Conservation (phyloP, 2,888 invertebrate species). For the Nycteola revayana region DNA sequence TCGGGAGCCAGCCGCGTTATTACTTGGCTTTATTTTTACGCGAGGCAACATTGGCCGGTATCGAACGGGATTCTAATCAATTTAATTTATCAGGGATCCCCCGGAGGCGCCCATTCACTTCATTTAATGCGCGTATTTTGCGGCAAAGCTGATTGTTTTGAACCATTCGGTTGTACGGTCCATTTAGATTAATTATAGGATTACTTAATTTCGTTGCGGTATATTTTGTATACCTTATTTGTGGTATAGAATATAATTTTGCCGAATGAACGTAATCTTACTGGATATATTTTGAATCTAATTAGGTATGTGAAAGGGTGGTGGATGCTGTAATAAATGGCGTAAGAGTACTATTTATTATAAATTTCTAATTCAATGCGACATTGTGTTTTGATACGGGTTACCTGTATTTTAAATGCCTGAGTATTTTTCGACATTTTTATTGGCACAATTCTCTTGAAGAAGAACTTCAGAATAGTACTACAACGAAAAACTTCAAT, state of each 20-base stretch:
- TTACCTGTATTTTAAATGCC: too few relatives aligned
- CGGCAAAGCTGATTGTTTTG: slow-evolving; percentile 81
- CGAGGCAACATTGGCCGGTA: slow-evolving; percentile 67
- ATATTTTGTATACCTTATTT: slow-evolving; percentile 57
- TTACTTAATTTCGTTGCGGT: slow-evolving; percentile 77
- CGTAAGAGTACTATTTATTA: too few relatives aligned
- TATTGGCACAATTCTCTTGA: too few relatives aligned
- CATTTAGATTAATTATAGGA: slow-evolving; percentile 83
- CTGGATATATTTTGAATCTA: slow-evolving; percentile 25
- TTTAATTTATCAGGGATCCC: slow-evolving; percentile 82
- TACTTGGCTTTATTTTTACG: slow-evolving; percentile 74
- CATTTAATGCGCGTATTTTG: slow-evolving; percentile 83
- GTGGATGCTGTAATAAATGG: slow-evolving; percentile 11
- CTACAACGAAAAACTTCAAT: too few relatives aligned
- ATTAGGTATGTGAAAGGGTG: slow-evolving; percentile 22
- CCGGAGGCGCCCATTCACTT: slow-evolving; percentile 80
- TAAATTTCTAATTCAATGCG: too few relatives aligned
- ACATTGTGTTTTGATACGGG: too few relatives aligned
- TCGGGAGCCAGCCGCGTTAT: slow-evolving; percentile 58
- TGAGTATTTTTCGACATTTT: too few relatives aligned
- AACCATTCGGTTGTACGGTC: slow-evolving; percentile 81
- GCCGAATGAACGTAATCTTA: slow-evolving; percentile 25
- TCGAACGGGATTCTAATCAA: slow-evolving; percentile 81
- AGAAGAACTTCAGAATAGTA: too few relatives aligned
- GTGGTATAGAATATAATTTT: slow-evolving; percentile 36